Conservation (phyloP, 2,797 vertebrate genomes). For the Microchirus variegatus region DNA sequence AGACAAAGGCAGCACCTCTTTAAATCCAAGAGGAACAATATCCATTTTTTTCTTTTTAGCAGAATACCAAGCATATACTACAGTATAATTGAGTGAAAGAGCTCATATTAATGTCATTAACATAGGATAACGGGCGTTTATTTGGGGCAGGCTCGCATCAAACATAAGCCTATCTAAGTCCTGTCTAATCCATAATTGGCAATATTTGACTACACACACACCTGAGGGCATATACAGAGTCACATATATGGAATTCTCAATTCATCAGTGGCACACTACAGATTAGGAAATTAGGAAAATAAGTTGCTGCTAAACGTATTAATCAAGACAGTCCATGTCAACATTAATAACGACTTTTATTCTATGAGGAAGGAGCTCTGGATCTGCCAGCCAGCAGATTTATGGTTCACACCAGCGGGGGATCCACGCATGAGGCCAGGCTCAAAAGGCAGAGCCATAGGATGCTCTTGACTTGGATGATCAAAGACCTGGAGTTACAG, state of each 20-base stretch:
- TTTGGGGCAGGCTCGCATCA: neutral
- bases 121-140: no score
- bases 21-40: no score
- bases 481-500: conserved; percentile 57
- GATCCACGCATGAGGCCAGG: conserved; percentile 29
- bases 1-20: no score
- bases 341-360: conserved; percentile 33
- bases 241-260: neutral
- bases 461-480: conserved; percentile 43
- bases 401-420: conserved; percentile 76
- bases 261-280: neutral
- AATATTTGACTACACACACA: neutral
- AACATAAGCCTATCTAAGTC: neutral
- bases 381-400: conserved; percentile 35
- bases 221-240: no score
- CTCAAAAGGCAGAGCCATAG: conserved; percentile 50
- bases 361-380: conserved; percentile 12
- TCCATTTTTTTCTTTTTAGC: neutral
- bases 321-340: conserved; percentile 7
- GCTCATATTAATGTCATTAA: neutral
- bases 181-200: neutral
- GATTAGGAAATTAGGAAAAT: no score
- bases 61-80: neutral
- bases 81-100: neutral
- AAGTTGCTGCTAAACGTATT: neutral